Evolutionary conservation across 2,888 invertebrate genomes (phyloP).

Genomic region (Geophilus truncorum): DNA sequence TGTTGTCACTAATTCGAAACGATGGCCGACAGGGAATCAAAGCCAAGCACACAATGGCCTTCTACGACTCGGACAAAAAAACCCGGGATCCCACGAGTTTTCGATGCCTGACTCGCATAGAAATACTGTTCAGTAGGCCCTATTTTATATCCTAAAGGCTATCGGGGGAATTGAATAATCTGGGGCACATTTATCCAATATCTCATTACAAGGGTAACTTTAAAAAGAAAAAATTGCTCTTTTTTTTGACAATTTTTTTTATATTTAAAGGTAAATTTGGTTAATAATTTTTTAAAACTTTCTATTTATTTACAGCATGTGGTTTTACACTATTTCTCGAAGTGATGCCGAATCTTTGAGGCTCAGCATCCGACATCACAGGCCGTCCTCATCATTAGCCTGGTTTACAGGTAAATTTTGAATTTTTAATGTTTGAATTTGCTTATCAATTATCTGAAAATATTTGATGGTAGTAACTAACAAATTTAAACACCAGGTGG

Average conservation of each 20-base stretch:
- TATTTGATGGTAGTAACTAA: too few relatives aligned
- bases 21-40: conserved; percentile 10
- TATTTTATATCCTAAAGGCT: conserved; percentile 6
- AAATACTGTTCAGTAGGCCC: not conserved
- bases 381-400: not conserved
- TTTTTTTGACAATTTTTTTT: not conserved
- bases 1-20: conserved; percentile 17
- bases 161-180: not conserved
- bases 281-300: not conserved
- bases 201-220: too few relatives aligned
- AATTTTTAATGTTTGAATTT: too few relatives aligned
- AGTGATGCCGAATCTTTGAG: not conserved
- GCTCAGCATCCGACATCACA: not conserved
- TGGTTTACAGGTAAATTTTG: conserved; percentile 3
- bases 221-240: too few relatives aligned
- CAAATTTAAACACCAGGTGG: too few relatives aligned
- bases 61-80: not conserved
- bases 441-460: too few relatives aligned
- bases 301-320: not conserved
- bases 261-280: not conserved
- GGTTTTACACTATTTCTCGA: not conserved
- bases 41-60: not conserved
- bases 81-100: not conserved
- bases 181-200: not conserved
- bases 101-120: not conserved